Percentiles rank a stretch among this genome's conserved stretches.
Evolutionary conservation across 2,797 vertebrate genomes (phyloP).

Genomic region (Micrastur ruficollis): DNA sequence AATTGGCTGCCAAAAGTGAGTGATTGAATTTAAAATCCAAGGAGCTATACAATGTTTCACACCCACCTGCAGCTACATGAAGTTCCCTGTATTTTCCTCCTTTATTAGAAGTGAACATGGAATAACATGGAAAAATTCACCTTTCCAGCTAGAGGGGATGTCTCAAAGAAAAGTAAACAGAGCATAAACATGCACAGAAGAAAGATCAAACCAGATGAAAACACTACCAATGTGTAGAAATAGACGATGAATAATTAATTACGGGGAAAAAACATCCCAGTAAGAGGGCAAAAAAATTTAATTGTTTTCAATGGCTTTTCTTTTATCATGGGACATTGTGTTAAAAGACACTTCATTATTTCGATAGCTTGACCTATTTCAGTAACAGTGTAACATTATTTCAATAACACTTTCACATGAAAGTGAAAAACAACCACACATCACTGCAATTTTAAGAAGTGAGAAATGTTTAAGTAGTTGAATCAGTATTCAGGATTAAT

Average conservation of each 20-base stretch:
- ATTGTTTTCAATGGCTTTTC: not conserved
- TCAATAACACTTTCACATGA: not conserved
- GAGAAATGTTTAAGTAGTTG: not conserved
- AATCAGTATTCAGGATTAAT: not conserved
- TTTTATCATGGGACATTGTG: not conserved
- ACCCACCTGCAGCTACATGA: not conserved
- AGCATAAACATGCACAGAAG: constrained; percentile 54
- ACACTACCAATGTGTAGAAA: not conserved
- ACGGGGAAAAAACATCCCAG: not conserved
- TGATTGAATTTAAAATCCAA: not conserved
- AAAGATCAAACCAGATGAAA: constrained; percentile 34
- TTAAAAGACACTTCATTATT: not conserved
- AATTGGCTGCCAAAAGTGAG: not conserved
- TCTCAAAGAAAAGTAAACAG: constrained; percentile 31
- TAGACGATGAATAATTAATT: not conserved
- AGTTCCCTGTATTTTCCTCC: not conserved
- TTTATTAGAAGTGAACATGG: not conserved
- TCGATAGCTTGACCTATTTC: not conserved
- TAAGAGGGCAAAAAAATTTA: not conserved
- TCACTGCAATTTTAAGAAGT: not conserved
- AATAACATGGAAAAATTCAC: not conserved
- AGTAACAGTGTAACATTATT: not conserved
- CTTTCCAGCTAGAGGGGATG: constrained; percentile 1
- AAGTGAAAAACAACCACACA: not conserved
- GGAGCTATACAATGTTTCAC: not conserved